A percentile compares a stretch with the other conserved stretches of the same genome.
Conservation (phyloP, 2,797 vertebrate species). For the Aeoliscus strigatus region DNA sequence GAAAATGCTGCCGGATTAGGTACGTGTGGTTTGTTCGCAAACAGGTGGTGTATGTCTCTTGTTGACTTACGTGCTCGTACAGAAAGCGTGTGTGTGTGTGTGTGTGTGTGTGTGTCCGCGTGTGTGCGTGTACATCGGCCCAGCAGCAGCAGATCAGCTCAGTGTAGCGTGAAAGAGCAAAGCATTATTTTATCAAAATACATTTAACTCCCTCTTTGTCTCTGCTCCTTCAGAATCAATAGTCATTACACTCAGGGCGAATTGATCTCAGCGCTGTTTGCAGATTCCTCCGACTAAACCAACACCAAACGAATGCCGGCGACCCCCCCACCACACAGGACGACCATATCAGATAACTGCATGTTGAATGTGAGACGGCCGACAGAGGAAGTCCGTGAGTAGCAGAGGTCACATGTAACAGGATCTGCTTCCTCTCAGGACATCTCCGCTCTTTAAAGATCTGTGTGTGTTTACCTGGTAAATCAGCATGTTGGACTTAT, state of each 20-base stretch:
- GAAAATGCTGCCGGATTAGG: too few relatives aligned
- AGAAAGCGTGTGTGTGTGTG: slow-evolving; percentile 4
- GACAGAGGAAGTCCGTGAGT: slow-evolving; percentile 8
- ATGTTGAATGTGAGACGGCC: slow-evolving; percentile 22
- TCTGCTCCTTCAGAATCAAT: slow-evolving; percentile 62
- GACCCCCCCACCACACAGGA: slow-evolving; percentile 8
- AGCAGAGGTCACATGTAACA: slow-evolving; percentile 36
- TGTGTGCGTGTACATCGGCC: slow-evolving; percentile 25
- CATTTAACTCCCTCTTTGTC: slow-evolving; percentile 56
- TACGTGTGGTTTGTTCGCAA: too few relatives aligned
- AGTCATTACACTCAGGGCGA: slow-evolving; percentile 64
- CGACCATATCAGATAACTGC: slow-evolving; percentile 46
- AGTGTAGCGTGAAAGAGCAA: slow-evolving; percentile 38
- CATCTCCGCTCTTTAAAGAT: slow-evolving; percentile 2
- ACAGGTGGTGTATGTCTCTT: too few relatives aligned
- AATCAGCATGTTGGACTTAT: slow-evolving; percentile 13
- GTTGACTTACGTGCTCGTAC: too few relatives aligned
- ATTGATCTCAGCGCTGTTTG: slow-evolving; percentile 64
- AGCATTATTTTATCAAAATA: slow-evolving; percentile 70
- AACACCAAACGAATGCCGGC: slow-evolving; percentile 54
- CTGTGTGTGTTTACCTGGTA: slow-evolving; percentile 18
- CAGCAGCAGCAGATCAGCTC: slow-evolving; percentile 21
- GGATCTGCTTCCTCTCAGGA: slow-evolving; percentile 28
- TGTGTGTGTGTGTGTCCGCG: slow-evolving; percentile 8
- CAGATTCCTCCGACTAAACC: slow-evolving; percentile 60